Base-by-base conservation (phyloP, 1,140 invertebrate species). In the Homalodisca vitripennis region DNA sequence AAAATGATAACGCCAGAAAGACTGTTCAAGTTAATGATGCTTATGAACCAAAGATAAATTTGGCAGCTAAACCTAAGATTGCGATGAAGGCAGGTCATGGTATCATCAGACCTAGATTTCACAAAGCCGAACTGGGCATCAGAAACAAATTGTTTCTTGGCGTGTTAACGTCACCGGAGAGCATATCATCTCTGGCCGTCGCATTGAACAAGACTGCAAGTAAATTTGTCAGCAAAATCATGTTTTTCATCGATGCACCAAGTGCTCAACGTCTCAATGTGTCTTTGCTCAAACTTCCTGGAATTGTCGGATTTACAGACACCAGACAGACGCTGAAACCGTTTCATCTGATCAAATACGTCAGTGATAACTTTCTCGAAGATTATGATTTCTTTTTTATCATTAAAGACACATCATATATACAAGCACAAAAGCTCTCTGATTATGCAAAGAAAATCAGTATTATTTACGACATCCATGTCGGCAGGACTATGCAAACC, bases 381-480 rank as follows among this genome's bases (percentile, higher is more conserved):
- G 90, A 92, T 70, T 97, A 89, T 81, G 93, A 97, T 80, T 98
- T 92, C 79, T 97, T 94, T 79, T 91, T 94, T 76, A 82, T 98
- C 29, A 85, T 92, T 1, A 89, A 90, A 29, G 94, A 97, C 80
- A 85, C 84, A 13, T 89, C 87, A 6, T 96, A 91, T 77, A 81
- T 97, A 20, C 89, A 94, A 78, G 89, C 87, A 0, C 84, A 88
- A 66, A 85, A 84, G 73, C 77, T 96, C 17, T 81, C 84, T 66
- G 80, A 89, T 22, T 78, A 93, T 51, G 86, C 92, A 2, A 86
- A 86, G 67, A 85, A 87, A 74, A 88, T 96, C 70, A 94, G 92
- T 77, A 88, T 95, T 46, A 92, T 88, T 74, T 84, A 89, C 77
- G 87, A 94, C 79, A 84, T 95, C 22, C 90, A 95, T 77, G 82